These are phyloP conservation scores for Scomber colias DNA, from an alignment of 2,113 vertebrate genomes.

Conservation along the genomic window DNA sequence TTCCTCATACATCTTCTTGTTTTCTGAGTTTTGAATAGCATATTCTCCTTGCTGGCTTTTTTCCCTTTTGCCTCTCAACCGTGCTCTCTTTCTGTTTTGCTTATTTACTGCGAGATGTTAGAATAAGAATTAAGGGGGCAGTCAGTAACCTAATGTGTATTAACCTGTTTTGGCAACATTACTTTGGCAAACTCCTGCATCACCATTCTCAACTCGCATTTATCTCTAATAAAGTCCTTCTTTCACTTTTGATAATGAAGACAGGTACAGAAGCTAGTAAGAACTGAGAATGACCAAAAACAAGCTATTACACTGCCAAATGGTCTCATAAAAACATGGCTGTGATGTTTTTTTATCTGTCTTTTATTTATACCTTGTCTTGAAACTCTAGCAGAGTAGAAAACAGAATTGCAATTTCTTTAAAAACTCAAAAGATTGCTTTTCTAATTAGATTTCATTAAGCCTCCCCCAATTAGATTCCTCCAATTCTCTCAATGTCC, in stretches of 20 bases:
- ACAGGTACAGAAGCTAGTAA: no score
- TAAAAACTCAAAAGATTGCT: not conserved
- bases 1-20: slow-evolving; percentile 20
- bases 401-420: not conserved
- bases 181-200: not conserved
- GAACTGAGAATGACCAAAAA: no score
- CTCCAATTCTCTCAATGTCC: slow-evolving; percentile 18
- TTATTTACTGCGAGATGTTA: not conserved
- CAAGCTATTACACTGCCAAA: no score
- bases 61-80: slow-evolving; percentile 4
- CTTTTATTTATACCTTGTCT: not conserved
- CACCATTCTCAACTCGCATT: not conserved
- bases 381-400: not conserved
- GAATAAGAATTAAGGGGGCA: not conserved
- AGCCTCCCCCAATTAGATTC: not conserved
- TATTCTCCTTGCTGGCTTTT: not conserved
- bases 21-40: slow-evolving; percentile 11
- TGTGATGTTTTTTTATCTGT: not conserved
- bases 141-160: not conserved
- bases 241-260: not conserved
- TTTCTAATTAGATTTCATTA: not conserved
- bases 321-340: not conserved
- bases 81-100: slow-evolving; percentile 17
- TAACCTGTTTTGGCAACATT: not conserved
- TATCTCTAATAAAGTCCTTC: not conserved